Evolutionary conservation across 2,888 invertebrate species (phyloP), one percentile per base, ranked within the genome.

Genomic region (Cataglyphis rosenhaueri): DNA sequence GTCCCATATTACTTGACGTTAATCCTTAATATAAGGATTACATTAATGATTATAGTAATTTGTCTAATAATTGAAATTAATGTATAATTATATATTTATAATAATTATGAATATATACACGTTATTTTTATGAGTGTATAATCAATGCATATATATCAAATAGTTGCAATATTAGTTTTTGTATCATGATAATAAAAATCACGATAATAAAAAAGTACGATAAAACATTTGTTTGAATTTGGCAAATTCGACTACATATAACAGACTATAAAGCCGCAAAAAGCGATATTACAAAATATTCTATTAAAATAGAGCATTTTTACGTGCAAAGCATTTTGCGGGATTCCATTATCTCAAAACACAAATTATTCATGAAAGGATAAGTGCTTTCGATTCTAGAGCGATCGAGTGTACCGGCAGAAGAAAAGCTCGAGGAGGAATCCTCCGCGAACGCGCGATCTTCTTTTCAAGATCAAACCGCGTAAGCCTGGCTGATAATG

Each of bases 401-500:
- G 9, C 29, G 38, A 55, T 76, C 38, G 25, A 59, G 32, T 10
- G 55, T 18, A 55, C 25, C 18, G 32, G 59, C 59, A 35, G 21
- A 25, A 59, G 18, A 10, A n/a, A n/a, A 21, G 25, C 18, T 3
- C 29, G 32, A 10, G 12, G 4, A 32, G 57, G 21, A 44, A 79
- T 59, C 21, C 41, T n/a, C 15, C 18, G 21, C n/a, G 32, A n/a
- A 29, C 18, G 52, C 35, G 25, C 68, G 68, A 48, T 48, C 76
- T 41, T 25, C 71, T 79, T 71, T 71, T 59, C 41, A 79, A 79
- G 73, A 79, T 61, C 78, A 71, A 61, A 59, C 78, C 78, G 71
- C 71, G 78, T 71, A 71, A 70, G 78, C 57, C 41, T 35, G 71
- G 55, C 66, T 57, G 73, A 79, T 79, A 79, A 79, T 79, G 78